Conservation (phyloP, 2,888 invertebrate species). For the Drosophila ezoana region DNA sequence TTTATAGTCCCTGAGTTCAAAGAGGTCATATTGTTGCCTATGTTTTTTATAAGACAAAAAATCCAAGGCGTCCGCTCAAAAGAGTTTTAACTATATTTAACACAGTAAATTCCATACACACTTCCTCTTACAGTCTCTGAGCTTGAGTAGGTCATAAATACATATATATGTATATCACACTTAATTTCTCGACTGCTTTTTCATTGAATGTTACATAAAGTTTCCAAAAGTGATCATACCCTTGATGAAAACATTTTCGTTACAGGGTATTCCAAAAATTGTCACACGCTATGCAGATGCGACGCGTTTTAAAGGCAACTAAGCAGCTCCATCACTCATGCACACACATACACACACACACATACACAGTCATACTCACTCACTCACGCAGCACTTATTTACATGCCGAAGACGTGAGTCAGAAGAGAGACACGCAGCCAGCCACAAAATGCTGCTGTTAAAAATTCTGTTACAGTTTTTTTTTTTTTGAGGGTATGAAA, state of each 20-base stretch:
- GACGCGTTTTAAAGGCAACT: slow-evolving; percentile 58
- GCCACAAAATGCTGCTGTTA: slow-evolving; percentile 32
- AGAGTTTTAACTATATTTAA: no score
- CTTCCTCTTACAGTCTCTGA: no score
- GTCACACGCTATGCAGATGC: slow-evolving; percentile 71
- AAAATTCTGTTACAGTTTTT: slow-evolving; percentile 53
- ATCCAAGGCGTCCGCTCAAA: no score
- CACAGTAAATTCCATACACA: no score
- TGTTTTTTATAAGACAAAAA: no score
- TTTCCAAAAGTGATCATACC: neutral
- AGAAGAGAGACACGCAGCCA: slow-evolving; percentile 44
- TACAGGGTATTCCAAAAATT: slow-evolving; percentile 58
- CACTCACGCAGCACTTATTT: slow-evolving; percentile 59
- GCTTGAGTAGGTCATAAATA: no score
- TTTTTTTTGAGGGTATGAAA: slow-evolving; percentile 18
- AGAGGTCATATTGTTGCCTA: no score
- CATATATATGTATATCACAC: no score
- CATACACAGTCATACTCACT: slow-evolving; percentile 8
- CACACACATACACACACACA: slow-evolving; percentile 18
- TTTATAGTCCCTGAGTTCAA: no score
- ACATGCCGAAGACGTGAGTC: slow-evolving; percentile 75
- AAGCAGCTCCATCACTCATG: slow-evolving; percentile 53
- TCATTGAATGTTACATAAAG: neutral
- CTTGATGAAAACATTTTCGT: neutral
- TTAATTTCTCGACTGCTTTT: no score